Conservation (phyloP, 1,140 invertebrate genomes). For the Cydia splendana region DNA sequence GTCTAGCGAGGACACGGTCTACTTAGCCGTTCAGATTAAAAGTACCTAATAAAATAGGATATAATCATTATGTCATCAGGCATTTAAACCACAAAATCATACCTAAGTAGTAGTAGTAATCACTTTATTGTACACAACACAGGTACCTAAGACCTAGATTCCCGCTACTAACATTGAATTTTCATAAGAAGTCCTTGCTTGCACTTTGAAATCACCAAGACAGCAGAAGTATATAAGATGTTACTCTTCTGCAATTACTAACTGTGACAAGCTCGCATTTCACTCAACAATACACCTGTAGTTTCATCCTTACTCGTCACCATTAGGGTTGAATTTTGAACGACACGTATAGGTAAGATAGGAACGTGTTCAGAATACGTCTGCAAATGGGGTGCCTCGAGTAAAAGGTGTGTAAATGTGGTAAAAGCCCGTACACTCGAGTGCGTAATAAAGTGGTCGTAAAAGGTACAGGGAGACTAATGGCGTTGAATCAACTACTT, state of each 20-base stretch:
- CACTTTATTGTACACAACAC: no score
- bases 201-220: neutral
- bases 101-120: no score
- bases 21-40: no score
- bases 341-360: neutral
- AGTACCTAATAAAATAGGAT: no score
- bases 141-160: no score
- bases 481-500: neutral
- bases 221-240: neutral
- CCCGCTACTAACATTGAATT: no score
- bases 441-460: slow-evolving; percentile 7
- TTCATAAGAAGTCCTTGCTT: neutral
- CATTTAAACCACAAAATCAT: no score
- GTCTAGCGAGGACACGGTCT: no score
- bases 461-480: slow-evolving; percentile 4
- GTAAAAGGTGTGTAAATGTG: slow-evolving; percentile 14
- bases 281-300: neutral
- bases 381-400: neutral
- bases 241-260: neutral
- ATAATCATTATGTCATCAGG: no score
- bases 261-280: neutral
- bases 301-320: neutral
- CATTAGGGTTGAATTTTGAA: neutral
- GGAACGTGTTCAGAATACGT: neutral
- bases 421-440: slow-evolving; percentile 9